Conservation (phyloP, 2,113 vertebrate genomes). For the Amazona guildingii region DNA sequence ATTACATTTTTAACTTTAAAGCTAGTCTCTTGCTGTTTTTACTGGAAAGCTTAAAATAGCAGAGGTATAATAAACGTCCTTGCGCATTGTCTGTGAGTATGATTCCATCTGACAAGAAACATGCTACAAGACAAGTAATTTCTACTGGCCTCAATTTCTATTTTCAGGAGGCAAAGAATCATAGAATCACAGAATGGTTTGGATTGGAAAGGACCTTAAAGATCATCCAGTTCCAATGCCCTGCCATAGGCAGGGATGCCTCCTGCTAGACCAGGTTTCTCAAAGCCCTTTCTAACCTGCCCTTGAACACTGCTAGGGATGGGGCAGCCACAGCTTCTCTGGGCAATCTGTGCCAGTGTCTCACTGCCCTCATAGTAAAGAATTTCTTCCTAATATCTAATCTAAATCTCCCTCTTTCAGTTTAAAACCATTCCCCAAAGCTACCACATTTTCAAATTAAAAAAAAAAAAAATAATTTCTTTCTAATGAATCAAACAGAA, state of each 20-base stretch:
- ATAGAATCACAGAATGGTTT: not conserved
- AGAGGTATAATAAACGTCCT: not conserved
- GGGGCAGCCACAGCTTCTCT: not conserved
- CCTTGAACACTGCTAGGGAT: not conserved
- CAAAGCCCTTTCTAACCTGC: not conserved
- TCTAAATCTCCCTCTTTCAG: not conserved
- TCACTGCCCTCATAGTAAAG: not conserved
- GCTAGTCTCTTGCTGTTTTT: not conserved
- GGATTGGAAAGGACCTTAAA: not conserved
- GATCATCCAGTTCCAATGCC: not conserved
- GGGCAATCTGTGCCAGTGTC: not conserved
- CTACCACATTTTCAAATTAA: not conserved
- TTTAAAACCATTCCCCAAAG: not conserved
- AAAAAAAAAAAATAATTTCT: not conserved
- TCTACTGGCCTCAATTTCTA: not conserved
- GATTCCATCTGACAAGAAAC: not conserved
- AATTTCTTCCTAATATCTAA: not conserved
- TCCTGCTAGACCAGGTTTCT: not conserved
- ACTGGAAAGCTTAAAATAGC: not conserved
- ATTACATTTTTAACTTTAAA: not conserved
- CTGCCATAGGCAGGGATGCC: not conserved
- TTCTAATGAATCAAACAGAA: not conserved
- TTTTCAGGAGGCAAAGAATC: not conserved
- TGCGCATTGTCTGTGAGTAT: not conserved
- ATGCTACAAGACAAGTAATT: not conserved